These are phyloP conservation scores for Hycleus cichorii DNA, from an alignment of 1,140 invertebrate genomes.

Conservation along the genomic window DNA sequence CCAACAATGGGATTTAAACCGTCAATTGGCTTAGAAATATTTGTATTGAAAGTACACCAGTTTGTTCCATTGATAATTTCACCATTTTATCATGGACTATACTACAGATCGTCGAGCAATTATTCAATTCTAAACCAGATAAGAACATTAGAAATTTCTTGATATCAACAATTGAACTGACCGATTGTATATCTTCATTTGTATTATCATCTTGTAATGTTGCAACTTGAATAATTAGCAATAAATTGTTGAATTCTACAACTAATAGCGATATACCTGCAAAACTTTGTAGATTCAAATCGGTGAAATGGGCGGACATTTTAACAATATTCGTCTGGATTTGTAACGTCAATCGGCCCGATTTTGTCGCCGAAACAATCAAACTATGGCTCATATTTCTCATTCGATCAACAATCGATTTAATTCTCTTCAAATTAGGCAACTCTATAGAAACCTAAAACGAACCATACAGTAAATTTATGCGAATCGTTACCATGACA, in stretches of 20 bases:
- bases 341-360: constrained; percentile 62
- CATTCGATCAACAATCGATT: constrained; percentile 72
- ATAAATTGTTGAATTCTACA: not conserved
- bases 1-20: constrained; percentile 11
- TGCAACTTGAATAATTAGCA: constrained; percentile 8
- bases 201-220: constrained; percentile 15
- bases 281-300: constrained; percentile 51
- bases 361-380: constrained; percentile 58
- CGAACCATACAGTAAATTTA: not conserved
- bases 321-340: constrained; percentile 69
- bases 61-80: constrained; percentile 37
- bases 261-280: constrained; percentile 37
- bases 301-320: constrained; percentile 69
- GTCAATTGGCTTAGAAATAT: constrained; percentile 36
- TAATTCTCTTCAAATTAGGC: constrained; percentile 64
- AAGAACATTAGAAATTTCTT: constrained; percentile 40
- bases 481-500: constrained; percentile 2
- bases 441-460: constrained; percentile 67
- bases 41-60: constrained; percentile 33
- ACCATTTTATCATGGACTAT: constrained; percentile 41
- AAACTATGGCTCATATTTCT: constrained; percentile 64
- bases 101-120: constrained; percentile 34
- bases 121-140: constrained; percentile 38
- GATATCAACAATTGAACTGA: constrained; percentile 34
- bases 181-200: constrained; percentile 14